Base-by-base conservation (phyloP, 2,113 vertebrate genomes). In the Phrynocephalus versicolor region DNA sequence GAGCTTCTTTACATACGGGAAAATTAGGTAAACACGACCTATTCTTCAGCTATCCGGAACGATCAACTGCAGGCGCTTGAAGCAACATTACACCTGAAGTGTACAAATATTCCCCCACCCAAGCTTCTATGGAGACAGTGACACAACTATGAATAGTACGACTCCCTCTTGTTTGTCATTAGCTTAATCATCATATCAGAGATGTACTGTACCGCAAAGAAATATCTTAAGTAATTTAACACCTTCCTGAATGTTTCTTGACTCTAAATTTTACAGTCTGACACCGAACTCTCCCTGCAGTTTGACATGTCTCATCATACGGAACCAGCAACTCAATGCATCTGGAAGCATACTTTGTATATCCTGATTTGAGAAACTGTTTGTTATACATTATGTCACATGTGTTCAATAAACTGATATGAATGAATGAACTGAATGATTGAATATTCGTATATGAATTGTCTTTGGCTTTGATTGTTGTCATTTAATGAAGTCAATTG, bases 71-170 rank as follows among this genome's bases (percentile, higher is more conserved):
- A 72, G 81, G 79, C 87, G 89, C 87, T 87, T 74, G 16, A 93
- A 88, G 91, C 90, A 90, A 84, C 23, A 85, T 72, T 89, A 92
- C 93, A 89, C 93, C 94, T 88, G 89, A 83, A 91, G 60, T 86
- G 89, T 67, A 79, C 0, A 30, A 94, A 94, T 89, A 91, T 89
- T 84, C 87, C 13, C 89, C 87, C 84, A 87, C 80, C 45, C 83
- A 33, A 0, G 60, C 18, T 85, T 83, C 45, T 81, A 88, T 6
- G 80, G 73, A 87, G 67, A 79, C 0, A 81, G n/a, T 74, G 45
- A 73, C 51, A 55, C 76, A 37, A 81, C 64, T 81, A 8, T 0
- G 0, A 1, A n/a, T 27, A 79, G 71, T 10, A 81, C 2, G 58
- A 74, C 72, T 85, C 89, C 80, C 85, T 86, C 72, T 0, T 37